Evolutionary conservation across 2,113 vertebrate species (phyloP).

Genomic region (Crocuta crocuta): DNA sequence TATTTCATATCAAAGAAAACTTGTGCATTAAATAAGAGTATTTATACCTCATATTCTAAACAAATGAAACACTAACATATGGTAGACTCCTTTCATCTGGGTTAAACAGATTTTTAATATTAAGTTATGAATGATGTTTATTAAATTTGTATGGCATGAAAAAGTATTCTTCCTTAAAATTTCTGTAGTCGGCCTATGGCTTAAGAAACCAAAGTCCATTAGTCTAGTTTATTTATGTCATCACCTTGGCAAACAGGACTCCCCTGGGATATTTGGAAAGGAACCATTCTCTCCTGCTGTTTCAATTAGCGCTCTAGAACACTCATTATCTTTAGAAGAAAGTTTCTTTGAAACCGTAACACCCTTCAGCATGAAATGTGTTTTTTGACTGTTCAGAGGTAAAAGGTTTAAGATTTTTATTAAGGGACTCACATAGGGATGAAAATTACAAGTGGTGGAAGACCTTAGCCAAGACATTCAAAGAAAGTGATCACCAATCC

Average conservation of each 20-base stretch:
- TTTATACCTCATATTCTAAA: constrained; percentile 58
- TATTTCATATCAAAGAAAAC: constrained; percentile 51
- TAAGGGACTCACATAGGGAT: constrained; percentile 20
- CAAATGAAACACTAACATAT: constrained; percentile 58
- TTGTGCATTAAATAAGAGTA: constrained; percentile 2
- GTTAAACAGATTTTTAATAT: constrained; percentile 45
- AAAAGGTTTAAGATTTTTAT: constrained; percentile 60
- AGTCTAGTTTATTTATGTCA: constrained; percentile 1
- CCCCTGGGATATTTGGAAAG: constrained; percentile 47
- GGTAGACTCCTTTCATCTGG: constrained; percentile 26
- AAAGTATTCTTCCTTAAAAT: constrained; percentile 10
- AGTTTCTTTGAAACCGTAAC: constrained; percentile 54
- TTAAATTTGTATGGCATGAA: constrained; percentile 47
- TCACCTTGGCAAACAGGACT: neutral
- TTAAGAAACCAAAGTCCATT: constrained; percentile 51
- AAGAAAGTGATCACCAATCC: neutral
- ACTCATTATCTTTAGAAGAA: constrained; percentile 62
- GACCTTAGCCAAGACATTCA: neutral
- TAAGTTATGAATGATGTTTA: constrained; percentile 46
- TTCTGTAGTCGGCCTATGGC: neutral
- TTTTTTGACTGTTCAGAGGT: constrained; percentile 28
- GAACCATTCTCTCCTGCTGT: constrained; percentile 36
- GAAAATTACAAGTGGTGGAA: constrained; percentile 54
- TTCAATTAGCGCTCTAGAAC: constrained; percentile 73
- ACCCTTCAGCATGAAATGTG: constrained; percentile 35